phyloP scores from a whole-genome alignment of 2,797 vertebrate genomes.

The Merluccius polli region DNA sequence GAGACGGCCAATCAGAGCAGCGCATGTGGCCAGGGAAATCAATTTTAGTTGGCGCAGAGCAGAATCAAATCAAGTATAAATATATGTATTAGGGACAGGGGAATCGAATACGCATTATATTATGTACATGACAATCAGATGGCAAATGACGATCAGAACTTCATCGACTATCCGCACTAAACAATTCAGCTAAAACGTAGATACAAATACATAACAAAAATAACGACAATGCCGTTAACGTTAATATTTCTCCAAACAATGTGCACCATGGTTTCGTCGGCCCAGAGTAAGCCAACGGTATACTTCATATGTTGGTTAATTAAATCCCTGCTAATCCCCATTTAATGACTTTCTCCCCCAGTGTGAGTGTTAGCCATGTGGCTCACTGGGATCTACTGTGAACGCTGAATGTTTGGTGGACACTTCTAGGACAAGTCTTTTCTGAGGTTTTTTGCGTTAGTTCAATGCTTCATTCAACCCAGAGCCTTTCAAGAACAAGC shows the following conservation, averaged over 20 bases:
- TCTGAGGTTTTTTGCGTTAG: slow-evolving; percentile 27
- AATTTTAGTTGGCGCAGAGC: slow-evolving; percentile 34
- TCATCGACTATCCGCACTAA: slow-evolving; percentile 19
- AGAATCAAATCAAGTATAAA: slow-evolving; percentile 40
- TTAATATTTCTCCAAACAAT: background rate
- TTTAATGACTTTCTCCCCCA: slow-evolving; percentile 38
- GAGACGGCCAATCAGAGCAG: slow-evolving; percentile 43
- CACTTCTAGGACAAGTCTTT: slow-evolving; percentile 44
- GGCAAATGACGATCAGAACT: background rate
- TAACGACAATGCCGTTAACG: background rate
- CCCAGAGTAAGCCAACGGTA: background rate
- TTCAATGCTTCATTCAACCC: slow-evolving; percentile 66
- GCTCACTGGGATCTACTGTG: slow-evolving; percentile 5
- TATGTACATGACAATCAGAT: slow-evolving; percentile 22
- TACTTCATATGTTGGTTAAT: background rate
- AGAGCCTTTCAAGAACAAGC: slow-evolving; percentile 31
- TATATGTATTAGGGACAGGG: slow-evolving; percentile 20
- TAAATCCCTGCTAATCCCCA: slow-evolving; percentile 50
- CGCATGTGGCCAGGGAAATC: slow-evolving; percentile 40
- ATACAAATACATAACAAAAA: background rate
- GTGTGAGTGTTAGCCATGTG: slow-evolving; percentile 33
- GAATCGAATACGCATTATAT: slow-evolving; percentile 37
- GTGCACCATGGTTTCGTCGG: background rate
- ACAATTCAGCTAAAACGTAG: slow-evolving; percentile 36
- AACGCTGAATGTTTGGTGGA: slow-evolving; percentile 30